Evolutionary conservation across 2,797 vertebrate genomes (phyloP).

Genomic region (Psittacula derbiana): DNA sequence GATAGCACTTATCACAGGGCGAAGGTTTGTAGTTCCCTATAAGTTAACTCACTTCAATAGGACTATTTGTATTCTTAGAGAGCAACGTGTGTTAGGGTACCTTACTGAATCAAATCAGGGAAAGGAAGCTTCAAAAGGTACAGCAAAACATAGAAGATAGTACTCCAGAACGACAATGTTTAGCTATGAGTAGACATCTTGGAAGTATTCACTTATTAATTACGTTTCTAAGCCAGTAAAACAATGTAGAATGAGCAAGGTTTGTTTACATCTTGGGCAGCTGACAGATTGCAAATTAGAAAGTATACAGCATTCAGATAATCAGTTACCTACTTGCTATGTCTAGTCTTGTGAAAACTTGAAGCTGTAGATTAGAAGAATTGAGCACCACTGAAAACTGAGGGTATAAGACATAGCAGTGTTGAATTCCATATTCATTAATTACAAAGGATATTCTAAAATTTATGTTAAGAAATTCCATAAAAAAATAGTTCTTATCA

Average conservation of each 20-base stretch:
- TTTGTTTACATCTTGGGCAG: neutral
- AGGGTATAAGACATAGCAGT: neutral
- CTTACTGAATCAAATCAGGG: neutral
- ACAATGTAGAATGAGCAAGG: neutral
- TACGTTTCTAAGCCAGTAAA: neutral
- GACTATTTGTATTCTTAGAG: neutral
- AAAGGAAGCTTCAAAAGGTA: neutral
- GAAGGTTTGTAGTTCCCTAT: neutral
- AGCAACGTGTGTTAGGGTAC: neutral
- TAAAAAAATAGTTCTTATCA: neutral
- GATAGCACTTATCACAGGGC: neutral
- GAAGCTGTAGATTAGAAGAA: neutral
- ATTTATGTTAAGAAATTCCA: neutral
- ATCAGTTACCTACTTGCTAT: neutral
- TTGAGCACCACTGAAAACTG: neutral
- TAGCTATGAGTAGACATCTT: neutral
- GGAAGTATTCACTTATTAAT: neutral
- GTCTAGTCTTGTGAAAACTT: neutral
- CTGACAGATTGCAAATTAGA: neutral
- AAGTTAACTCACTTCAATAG: neutral
- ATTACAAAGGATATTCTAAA: neutral
- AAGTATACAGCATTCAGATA: neutral
- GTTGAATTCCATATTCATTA: neutral
- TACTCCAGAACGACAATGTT: neutral
- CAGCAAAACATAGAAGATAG: neutral